Evolutionary conservation across 2,797 vertebrate genomes (phyloP).

Genomic region (Pagetopsis macropterus): DNA sequence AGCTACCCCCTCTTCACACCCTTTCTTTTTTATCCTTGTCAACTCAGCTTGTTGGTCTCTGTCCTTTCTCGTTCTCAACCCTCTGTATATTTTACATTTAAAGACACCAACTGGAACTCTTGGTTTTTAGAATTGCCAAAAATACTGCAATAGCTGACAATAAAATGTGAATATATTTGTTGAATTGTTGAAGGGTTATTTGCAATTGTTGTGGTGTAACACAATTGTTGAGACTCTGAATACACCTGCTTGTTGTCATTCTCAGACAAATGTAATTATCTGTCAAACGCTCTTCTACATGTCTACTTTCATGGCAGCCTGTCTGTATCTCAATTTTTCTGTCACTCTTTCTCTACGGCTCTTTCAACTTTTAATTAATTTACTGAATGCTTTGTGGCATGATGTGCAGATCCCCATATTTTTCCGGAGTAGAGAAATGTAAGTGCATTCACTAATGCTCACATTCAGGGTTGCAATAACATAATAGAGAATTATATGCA

Average conservation of each 20-base stretch:
- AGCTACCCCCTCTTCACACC: background rate
- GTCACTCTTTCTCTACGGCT: constrained; percentile 28
- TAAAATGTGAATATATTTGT: too few relatives aligned
- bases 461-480: constrained; percentile 57
- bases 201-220: too few relatives aligned
- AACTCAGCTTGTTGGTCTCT: constrained; percentile 11
- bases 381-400: constrained; percentile 48
- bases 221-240: too few relatives aligned
- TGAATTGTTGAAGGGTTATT: too few relatives aligned
- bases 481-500: constrained; percentile 60
- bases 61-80: background rate
- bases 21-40: constrained; percentile 8
- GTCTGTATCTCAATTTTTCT: constrained; percentile 32
- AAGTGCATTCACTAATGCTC: constrained; percentile 48
- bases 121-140: background rate
- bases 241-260: background rate
- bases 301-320: constrained; percentile 15
- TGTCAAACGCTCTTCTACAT: constrained; percentile 4
- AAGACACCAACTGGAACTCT: background rate
- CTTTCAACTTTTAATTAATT: constrained; percentile 67
- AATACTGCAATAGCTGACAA: background rate
- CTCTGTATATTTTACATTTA: background rate
- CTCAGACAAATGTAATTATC: constrained; percentile 15
- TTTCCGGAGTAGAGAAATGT: constrained; percentile 36
- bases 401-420: constrained; percentile 38